phyloP scores from a whole-genome alignment of 2,113 vertebrate species.

The Oryzias melastigma region DNA sequence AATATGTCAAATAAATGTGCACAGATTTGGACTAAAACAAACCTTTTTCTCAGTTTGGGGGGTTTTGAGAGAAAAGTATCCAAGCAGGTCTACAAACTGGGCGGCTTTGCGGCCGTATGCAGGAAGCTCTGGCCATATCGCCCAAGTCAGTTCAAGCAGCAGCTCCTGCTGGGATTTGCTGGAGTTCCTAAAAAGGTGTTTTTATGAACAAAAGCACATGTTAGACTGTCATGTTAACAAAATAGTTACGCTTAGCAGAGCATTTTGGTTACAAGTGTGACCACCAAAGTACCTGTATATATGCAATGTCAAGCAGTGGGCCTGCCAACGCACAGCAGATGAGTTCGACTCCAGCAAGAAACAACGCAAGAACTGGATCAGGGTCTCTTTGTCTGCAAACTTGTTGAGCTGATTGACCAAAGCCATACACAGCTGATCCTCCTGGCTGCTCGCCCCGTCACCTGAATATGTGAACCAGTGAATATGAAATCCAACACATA shows the following conservation, averaged over 20 bases:
- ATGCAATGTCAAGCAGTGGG: constrained; percentile 93
- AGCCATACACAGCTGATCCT: constrained; percentile 95
- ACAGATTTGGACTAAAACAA: constrained; percentile 2
- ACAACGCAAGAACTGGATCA: constrained; percentile 96
- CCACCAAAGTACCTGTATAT: constrained; percentile 88
- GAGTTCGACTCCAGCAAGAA: constrained; percentile 97
- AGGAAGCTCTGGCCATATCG: constrained; percentile 97
- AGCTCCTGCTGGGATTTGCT: constrained; percentile 95
- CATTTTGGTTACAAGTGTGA: not conserved
- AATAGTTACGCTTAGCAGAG: not conserved
- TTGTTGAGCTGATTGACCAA: constrained; percentile 97
- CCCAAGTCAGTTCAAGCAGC: constrained; percentile 95
- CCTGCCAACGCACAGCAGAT: constrained; percentile 96
- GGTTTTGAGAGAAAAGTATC: constrained; percentile 98
- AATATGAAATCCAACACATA: not conserved
- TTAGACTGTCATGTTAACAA: not conserved
- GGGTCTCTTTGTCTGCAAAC: constrained; percentile 97
- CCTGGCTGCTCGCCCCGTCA: constrained; percentile 88
- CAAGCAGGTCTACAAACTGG: constrained; percentile 96
- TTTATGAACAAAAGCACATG: not conserved
- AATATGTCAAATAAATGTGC: not conserved
- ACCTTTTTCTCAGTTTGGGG: constrained; percentile 99
- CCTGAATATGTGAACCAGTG: constrained; percentile 68
- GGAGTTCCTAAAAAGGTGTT: constrained; percentile 82
- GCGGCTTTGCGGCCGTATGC: constrained; percentile 97